Evolutionary conservation across 2,797 vertebrate genomes (phyloP).

Genomic region (Helarctos malayanus): DNA sequence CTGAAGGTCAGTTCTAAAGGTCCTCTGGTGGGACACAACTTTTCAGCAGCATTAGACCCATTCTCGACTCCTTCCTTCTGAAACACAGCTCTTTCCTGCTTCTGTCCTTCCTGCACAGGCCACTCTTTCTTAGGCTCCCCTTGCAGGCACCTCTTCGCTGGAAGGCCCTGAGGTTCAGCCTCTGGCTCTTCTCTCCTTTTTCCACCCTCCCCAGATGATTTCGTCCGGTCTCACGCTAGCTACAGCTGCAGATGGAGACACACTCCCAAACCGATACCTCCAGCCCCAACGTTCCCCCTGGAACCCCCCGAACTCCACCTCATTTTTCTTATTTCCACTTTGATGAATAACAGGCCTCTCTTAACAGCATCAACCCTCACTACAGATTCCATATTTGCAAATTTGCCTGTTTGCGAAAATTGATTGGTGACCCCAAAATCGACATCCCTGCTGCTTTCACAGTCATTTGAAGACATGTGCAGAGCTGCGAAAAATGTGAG

Average conservation of each 20-base stretch:
- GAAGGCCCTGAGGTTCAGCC: neutral
- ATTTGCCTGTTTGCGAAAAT: neutral
- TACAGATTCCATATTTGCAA: neutral
- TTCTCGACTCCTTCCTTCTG: neutral
- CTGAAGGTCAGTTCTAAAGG: neutral
- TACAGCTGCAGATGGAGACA: neutral
- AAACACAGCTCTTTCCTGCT: neutral
- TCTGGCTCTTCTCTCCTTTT: neutral
- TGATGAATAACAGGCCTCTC: neutral
- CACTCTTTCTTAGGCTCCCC: neutral
- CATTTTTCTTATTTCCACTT: neutral
- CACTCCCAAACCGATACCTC: neutral
- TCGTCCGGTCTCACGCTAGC: neutral
- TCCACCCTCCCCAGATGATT: neutral
- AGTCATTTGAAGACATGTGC: neutral
- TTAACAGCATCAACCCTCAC: neutral
- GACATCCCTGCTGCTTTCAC: neutral
- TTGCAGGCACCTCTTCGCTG: neutral
- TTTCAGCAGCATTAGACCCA: neutral
- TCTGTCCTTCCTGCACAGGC: neutral
- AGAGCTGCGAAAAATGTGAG: neutral
- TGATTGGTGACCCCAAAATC: neutral
- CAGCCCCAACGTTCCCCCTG: neutral
- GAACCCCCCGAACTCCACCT: too few relatives aligned
- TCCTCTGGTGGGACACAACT: neutral